Evolutionary conservation across 2,888 invertebrate genomes (phyloP), one percentile per base, ranked within the genome.

Genomic region (Callimorpha dominula): DNA sequence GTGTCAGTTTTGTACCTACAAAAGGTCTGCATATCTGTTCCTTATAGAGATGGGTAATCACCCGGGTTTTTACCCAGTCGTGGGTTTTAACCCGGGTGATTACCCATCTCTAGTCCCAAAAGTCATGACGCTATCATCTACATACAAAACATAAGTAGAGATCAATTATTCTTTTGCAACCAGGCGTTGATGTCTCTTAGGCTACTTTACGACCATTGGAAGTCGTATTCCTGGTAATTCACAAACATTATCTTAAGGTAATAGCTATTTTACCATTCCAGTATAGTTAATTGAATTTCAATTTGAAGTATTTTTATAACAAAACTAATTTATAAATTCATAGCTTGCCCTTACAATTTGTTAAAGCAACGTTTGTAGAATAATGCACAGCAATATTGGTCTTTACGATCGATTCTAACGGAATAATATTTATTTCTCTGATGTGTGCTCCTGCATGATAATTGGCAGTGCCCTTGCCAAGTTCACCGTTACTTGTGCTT

Each of bases 381-480:
- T 43, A 57, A 20, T 49, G 4, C 31, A 57, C 14, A 52, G 20
- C 63, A 17, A 31, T 69, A 50, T 63, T 12, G 9, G 65, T 65
- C 20, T 70, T 15, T 31, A 62, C 69, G 67, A 70, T 73, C 64
- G 46, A 64, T 67, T 65, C 42, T 65, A 69, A 57, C 69, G 66
- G 72, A 46, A 72, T 17, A 17, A 60, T 64, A 66, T 49, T 57
- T 73, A 70, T 73, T 63, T 50, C 63, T 63, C 20, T 15, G n/a
- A 73, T 73, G 57, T 63, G 20, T 54, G 62, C 50, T 49, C 54
- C 66, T 46, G 73, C 43, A 73, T 73, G 66, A 66, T 73, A 70
- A 73, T 70, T 62, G 54, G 62, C 40, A 65, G 15, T 49, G 60
- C 31, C 43, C 65, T 60, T 66, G 70, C 52, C 66, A 62, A 65